phyloP scores from a whole-genome alignment of 2,888 invertebrate species.

The Candidula unifasciata region DNA sequence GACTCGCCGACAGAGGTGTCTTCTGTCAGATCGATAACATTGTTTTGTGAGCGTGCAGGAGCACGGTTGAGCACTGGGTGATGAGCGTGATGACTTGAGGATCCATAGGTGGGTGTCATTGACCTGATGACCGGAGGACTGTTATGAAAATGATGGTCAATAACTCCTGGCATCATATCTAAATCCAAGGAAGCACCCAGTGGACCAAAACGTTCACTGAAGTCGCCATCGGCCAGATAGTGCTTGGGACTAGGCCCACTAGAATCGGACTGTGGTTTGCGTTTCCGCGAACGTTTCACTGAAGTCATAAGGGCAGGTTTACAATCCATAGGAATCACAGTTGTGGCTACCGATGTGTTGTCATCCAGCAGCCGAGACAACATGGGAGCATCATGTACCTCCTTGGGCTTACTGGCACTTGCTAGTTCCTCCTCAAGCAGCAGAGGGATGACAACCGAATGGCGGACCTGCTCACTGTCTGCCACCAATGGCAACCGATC shows the following conservation, averaged over 20 bases:
- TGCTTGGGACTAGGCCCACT: slow-evolving; percentile 75
- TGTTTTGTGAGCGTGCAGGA: slow-evolving; percentile 54
- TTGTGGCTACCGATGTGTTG: slow-evolving; percentile 58
- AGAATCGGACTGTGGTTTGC: slow-evolving; percentile 70
- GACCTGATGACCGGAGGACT: slow-evolving; percentile 11
- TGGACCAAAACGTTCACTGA: slow-evolving; percentile 57
- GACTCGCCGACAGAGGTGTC: slow-evolving; percentile 63
- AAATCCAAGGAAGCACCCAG: slow-evolving; percentile 55
- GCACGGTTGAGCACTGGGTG: slow-evolving; percentile 46
- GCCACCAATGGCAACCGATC: slow-evolving; percentile 29
- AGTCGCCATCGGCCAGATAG: slow-evolving; percentile 64
- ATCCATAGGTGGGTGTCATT: slow-evolving; percentile 32
- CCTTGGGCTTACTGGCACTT: slow-evolving; percentile 18
- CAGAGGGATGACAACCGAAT: slow-evolving; percentile 73
- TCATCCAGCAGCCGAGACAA: slow-evolving; percentile 73
- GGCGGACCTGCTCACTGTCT: slow-evolving; percentile 61
- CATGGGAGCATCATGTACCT: slow-evolving; percentile 68
- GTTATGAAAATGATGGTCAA: slow-evolving; percentile 22
- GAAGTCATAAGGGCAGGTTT: slow-evolving; percentile 33
- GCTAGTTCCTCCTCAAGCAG: slow-evolving; percentile 67
- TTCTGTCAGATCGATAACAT: slow-evolving; percentile 71
- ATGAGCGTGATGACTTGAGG: slow-evolving; percentile 31
- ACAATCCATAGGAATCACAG: slow-evolving; percentile 48
- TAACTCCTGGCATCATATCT: slow-evolving; percentile 40
- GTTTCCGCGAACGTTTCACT: slow-evolving; percentile 62